Base-by-base conservation (phyloP, 1,140 invertebrate genomes). In the Metopolophium dirhodum region DNA sequence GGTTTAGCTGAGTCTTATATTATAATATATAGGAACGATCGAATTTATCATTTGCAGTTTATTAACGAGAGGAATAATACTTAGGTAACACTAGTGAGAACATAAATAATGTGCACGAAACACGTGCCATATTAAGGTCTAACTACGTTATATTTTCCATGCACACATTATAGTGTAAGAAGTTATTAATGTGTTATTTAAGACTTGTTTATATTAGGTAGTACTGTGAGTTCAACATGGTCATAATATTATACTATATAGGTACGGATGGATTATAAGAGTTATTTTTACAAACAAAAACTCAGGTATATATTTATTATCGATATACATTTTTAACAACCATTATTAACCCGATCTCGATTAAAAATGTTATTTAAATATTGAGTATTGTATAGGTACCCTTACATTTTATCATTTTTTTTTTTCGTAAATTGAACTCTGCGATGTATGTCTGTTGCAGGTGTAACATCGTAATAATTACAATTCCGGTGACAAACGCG, bases 61-160 rank as follows among this genome's bases (percentile, higher is more conserved):
- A 88, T 49, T 51, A 35, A n/a, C 45, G 86, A 88, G 26, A 86
- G 0, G 26, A 45, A 85, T 77, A 68, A 26, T 35, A 22, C 14
- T 7, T 7, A 23, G 30, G 11, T 49, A 87, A 51, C 22, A 54
- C 49, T 54, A 49, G n/a, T 37, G 87, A 37, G 54, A 37, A 54
- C 49, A 37, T 54, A 89, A 89, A 54, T 89, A 89, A 89, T 89
- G 88, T 89, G 88, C 88, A 26, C 88, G 35, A 89, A 89, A 89
- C 51, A 89, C 88, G 88, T 89, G 51, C 88, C 88, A 37, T 41
- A 41, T 89, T 11, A 54, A 89, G 8, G 87, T 89, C 87, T 89
- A 87, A 89, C 87, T 89, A 89, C 87, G 87, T 35, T 89, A 54
- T 54, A 54, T 54, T 89, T 89, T 89, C 47, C 87, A 89, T 37